A percentile compares a stretch with the other conserved stretches of the same genome.
These are phyloP conservation scores for Exephanes ischioxanthus DNA, from an alignment of 2,888 invertebrate genomes.

Conservation along the genomic window DNA sequence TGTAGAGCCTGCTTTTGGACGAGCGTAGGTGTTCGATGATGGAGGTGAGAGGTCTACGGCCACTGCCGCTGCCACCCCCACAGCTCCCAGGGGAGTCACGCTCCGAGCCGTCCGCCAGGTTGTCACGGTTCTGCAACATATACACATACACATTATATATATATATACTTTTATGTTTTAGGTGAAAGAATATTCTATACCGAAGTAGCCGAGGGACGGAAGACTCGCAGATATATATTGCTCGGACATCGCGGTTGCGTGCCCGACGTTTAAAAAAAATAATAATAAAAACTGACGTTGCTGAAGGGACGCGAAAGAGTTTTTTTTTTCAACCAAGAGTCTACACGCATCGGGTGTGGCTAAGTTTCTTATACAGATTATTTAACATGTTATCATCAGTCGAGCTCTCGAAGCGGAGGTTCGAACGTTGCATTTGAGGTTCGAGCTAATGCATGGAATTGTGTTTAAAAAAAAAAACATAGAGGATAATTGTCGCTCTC, in stretches of 20 bases:
- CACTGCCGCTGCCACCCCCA: slow-evolving; percentile 80
- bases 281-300: background rate
- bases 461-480: background rate
- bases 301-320: slow-evolving; percentile 20
- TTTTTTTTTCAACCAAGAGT: slow-evolving; percentile 14
- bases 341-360: slow-evolving; percentile 50
- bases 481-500: slow-evolving; percentile 11
- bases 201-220: slow-evolving; percentile 17
- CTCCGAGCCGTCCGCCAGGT: slow-evolving; percentile 83
- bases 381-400: background rate
- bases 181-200: slow-evolving; percentile 30
- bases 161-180: slow-evolving; percentile 22
- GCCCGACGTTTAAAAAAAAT: slow-evolving; percentile 23
- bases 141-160: slow-evolving; percentile 11
- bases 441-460: background rate
- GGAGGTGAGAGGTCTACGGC: slow-evolving; percentile 82
- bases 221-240: slow-evolving; percentile 33
- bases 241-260: slow-evolving; percentile 46
- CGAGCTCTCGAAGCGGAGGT: background rate
- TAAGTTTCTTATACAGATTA: slow-evolving; percentile 8
- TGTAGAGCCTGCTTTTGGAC: slow-evolving; percentile 78
- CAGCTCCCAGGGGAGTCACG: slow-evolving; percentile 81
- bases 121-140: slow-evolving; percentile 79
- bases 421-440: background rate
- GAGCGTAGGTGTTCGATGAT: slow-evolving; percentile 83